Evolutionary conservation across 2,797 vertebrate species (phyloP).

Genomic region (Clamator glandarius): DNA sequence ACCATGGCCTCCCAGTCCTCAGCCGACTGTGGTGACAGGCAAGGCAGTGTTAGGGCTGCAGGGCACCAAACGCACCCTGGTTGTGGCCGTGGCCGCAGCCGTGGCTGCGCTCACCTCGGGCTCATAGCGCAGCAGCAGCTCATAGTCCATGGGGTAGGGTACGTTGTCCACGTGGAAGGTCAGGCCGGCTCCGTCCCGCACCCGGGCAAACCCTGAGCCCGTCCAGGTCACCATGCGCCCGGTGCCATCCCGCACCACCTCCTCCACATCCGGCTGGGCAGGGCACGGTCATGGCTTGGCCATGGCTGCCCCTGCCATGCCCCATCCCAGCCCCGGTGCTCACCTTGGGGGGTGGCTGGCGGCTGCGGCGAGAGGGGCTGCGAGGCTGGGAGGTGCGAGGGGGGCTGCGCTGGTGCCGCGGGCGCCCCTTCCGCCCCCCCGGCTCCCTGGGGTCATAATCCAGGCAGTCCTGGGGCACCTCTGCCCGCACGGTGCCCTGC

Average conservation of each 20-base stretch:
- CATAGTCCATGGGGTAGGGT: conserved; percentile 88
- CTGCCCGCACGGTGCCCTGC: conserved; percentile 79
- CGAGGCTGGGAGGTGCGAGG: conserved; percentile 75
- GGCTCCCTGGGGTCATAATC: conserved; percentile 71
- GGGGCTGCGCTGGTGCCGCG: conserved; percentile 76
- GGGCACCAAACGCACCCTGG: rapidly evolving
- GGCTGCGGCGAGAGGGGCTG: conserved; percentile 72
- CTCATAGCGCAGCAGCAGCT: conserved; percentile 88
- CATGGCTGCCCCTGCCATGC: rapidly evolving
- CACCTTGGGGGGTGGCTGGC: conserved; percentile 85
- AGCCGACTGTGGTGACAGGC: conserved; percentile 76
- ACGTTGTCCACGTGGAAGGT: conserved; percentile 84
- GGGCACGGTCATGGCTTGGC: background rate
- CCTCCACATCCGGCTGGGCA: conserved; percentile 81
- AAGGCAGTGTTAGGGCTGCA: background rate
- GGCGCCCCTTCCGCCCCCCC: conserved; percentile 77
- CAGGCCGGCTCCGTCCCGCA: conserved; percentile 87
- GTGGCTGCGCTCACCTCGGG: conserved; percentile 77
- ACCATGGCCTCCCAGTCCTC: conserved; percentile 91
- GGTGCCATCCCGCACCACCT: conserved; percentile 67
- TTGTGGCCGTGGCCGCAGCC: rapidly evolving
- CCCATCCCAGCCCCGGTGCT: background rate
- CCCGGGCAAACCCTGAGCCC: conserved; percentile 83
- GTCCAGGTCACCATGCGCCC: conserved; percentile 85
- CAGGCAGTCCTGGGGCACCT: conserved; percentile 83